Evolutionary conservation across 2,888 invertebrate genomes (phyloP), one percentile per base, ranked within the genome.

Genomic region (Cataglyphis rosenhaueri): DNA sequence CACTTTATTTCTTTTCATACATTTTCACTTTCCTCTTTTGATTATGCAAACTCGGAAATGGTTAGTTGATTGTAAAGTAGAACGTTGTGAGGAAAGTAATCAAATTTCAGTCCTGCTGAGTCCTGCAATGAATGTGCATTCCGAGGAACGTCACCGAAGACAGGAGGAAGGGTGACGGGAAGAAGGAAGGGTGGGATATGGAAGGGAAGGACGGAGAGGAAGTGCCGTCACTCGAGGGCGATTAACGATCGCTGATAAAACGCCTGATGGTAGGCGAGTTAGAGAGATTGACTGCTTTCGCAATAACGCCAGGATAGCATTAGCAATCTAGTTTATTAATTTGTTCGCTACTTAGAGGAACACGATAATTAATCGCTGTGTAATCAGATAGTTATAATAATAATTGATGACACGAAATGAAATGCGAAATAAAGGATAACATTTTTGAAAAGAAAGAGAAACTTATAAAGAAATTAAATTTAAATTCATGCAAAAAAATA

Each of bases 71-170:
- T 86, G 86, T 84, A 89, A 90, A 89, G 86, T 83, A 87, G 87
- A 86, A 85, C 87, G 86, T 90, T 87, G 87, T 86, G 82, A 86
- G 88, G 85, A 86, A 87, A 86, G 89, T 89, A 90, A 91, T 91
- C 89, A 91, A 92, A 86, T 92, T 91, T 87, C 70, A 86, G 84
- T 75, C 85, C 70, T 83, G 84, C 85, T 90, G 86, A 91, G 89
- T 90, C 89, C 87, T 59, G 85, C 84, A 61, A 86, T 78, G 78
- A 78, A 86, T 83, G 83, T 83, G 83, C 68, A 68, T 76, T 61
- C 66, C 81, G 81, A 48, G 68, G 15, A 81, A 81, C 52, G 64
- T 81, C 68, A 81, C 55, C 66, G 29, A n/a, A 52, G 57, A 21
- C 35, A 61, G 82, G 48, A 21, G 9, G 25, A 70, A 38, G 52